Base-by-base conservation (phyloP, 2,888 invertebrate genomes). In the Lasiommata megera region DNA sequence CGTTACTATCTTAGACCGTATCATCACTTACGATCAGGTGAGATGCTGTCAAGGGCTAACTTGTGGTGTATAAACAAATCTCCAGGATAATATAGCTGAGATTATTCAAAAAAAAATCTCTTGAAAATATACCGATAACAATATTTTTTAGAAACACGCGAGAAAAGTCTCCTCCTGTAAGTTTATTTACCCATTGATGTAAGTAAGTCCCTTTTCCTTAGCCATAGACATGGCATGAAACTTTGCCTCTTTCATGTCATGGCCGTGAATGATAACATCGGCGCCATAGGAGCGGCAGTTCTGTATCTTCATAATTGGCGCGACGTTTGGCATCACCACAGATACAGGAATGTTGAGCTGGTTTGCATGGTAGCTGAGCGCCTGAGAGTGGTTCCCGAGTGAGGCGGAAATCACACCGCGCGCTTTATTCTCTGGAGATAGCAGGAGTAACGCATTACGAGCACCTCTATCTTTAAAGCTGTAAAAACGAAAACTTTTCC, bases 391-490 rank as follows among this genome's bases (percentile, higher is more conserved):
- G 81, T 98, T 99, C 0, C 98, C 98, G 54, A 98, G 92, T 0
- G 98, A 98, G 0, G 98, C 98, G 0, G 98, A 97, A 58, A 98
- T 96, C 0, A 98, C 97, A 1, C 98, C 98, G 2, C 80, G 87
- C 54, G 87, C 81, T 72, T 94, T 95, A 68, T 96, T 94, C 36
- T 95, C 95, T 54, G 93, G 90, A 1, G 94, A 84, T 2, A 98
- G 87, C 79, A 95, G 94, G 46, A 96, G 80, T 46, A 98, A 84
- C 0, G 97, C 95, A 74, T 97, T 96, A 12, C 98, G 91, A 0
- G 98, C 98, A 0, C 98, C 98, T 61, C 98, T 93, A 78, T 99
- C 98, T 82, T 98, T 98, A 79, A 98, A 98, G 82, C 97, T 97
- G 57, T n/a, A 37, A 18, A 38, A 11, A 28, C 31, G 11, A 44